These are phyloP conservation scores for Papilio machaon DNA, from an alignment of 1,140 invertebrate species.

Conservation along the genomic window DNA sequence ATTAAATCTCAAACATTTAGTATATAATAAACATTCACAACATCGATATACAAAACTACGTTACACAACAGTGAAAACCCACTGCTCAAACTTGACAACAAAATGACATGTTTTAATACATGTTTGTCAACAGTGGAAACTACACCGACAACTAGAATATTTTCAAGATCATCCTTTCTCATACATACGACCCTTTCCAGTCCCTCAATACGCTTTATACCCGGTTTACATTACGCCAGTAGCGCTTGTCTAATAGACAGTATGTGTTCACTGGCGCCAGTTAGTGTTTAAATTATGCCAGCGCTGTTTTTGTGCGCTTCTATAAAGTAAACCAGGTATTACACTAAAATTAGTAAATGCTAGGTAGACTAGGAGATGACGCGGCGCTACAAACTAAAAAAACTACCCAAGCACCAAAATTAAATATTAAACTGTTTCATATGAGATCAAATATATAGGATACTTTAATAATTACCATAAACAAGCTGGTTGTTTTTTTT, in stretches of 20 bases:
- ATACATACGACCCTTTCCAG: conserved; percentile 30
- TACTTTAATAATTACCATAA: conserved; percentile 39
- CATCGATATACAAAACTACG: conserved; percentile 23
- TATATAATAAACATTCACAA: background rate
- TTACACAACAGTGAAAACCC: background rate
- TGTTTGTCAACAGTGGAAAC: too few species aligned
- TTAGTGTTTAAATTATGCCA: too few species aligned
- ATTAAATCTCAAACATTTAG: conserved; percentile 11
- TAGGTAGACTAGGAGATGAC: conserved; percentile 44
- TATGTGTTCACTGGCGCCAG: too few species aligned
- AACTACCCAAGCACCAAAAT: conserved; percentile 60
- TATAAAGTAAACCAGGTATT: conserved; percentile 1
- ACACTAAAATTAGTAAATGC: conserved; percentile 47
- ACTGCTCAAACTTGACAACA: too few species aligned
- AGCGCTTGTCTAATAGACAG: too few species aligned
- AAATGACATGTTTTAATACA: too few species aligned
- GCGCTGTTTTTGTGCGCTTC: too few species aligned
- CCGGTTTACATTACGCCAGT: too few species aligned
- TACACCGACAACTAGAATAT: background rate
- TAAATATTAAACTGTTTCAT: conserved; percentile 41
- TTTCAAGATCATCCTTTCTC: background rate
- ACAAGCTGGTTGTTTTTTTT: background rate
- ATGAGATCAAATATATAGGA: conserved; percentile 60
- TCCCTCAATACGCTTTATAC: conserved; percentile 26
- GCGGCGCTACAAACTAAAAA: conserved; percentile 36